Conservation (phyloP, 2,888 invertebrate genomes). For the Galeopsomyia nigrocyanea region DNA sequence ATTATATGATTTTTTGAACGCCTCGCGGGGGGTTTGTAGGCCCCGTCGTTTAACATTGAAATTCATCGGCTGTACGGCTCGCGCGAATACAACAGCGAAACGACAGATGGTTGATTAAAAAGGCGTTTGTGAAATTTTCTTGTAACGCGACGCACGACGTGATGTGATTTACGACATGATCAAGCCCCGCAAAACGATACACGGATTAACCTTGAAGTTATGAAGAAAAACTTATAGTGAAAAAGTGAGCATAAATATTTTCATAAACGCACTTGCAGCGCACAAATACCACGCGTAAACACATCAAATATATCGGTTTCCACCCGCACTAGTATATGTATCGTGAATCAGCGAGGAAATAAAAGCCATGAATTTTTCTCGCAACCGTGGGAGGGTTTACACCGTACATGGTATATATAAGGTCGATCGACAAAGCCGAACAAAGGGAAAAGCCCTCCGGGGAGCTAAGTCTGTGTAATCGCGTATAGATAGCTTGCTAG, state of each 20-base stretch:
- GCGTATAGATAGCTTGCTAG: constrained; percentile 29
- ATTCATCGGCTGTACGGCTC: no score
- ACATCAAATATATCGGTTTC: neutral
- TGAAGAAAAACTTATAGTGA: no score
- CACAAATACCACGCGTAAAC: constrained; percentile 8
- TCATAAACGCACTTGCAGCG: neutral
- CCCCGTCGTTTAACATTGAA: no score
- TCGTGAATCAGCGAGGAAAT: constrained; percentile 28
- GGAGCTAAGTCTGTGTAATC: constrained; percentile 43
- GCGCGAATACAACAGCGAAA: no score
- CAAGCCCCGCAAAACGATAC: no score
- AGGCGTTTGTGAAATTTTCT: no score
- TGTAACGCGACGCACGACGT: no score
- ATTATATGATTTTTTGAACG: no score
- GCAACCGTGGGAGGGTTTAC: neutral
- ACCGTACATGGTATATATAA: neutral
- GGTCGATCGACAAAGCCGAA: constrained; percentile 35
- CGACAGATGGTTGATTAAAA: no score
- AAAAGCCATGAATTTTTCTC: constrained; percentile 15
- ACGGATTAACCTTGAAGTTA: no score
- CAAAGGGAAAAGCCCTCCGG: constrained; percentile 44
- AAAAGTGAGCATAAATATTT: neutral
- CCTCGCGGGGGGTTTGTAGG: no score
- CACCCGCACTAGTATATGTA: neutral
- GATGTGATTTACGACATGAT: no score